Conservation (phyloP, 2,888 invertebrate species). For the Zygothrica quintamaculata region DNA sequence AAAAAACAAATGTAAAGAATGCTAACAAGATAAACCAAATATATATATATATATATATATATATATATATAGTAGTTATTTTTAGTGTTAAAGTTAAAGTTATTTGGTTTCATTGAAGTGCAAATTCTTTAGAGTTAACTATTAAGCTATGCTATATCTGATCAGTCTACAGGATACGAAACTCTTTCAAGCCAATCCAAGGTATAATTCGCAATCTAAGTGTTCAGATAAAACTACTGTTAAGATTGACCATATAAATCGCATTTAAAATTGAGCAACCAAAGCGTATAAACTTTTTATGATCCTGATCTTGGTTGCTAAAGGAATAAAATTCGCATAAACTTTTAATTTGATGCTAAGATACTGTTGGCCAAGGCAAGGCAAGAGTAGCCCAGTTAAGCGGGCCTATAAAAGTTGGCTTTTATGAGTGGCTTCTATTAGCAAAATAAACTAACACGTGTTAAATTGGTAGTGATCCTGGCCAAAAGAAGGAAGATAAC, state of each 20-base stretch:
- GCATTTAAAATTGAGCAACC: slow-evolving; percentile 35
- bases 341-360: slow-evolving; percentile 71
- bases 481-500: no score
- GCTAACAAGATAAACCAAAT: slow-evolving; percentile 12
- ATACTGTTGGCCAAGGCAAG: slow-evolving; percentile 51
- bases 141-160: no score
- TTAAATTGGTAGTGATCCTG: slow-evolving; percentile 52
- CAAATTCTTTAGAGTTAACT: no score
- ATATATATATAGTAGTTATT: background rate
- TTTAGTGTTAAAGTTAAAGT: background rate
- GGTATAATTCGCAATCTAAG: slow-evolving; percentile 48
- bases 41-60: no score
- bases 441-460: slow-evolving; percentile 74
- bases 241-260: slow-evolving; percentile 53
- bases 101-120: background rate
- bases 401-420: slow-evolving; percentile 70
- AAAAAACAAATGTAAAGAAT: slow-evolving; percentile 26
- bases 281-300: slow-evolving; percentile 33
- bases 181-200: slow-evolving; percentile 25
- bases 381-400: slow-evolving; percentile 38
- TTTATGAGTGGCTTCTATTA: slow-evolving; percentile 74
- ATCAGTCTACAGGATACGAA: no score
- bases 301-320: slow-evolving; percentile 30
- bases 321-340: slow-evolving; percentile 22
- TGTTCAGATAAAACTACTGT: slow-evolving; percentile 59